Conservation (phyloP, 2,113 vertebrate species). For the Platysteira castanea region DNA sequence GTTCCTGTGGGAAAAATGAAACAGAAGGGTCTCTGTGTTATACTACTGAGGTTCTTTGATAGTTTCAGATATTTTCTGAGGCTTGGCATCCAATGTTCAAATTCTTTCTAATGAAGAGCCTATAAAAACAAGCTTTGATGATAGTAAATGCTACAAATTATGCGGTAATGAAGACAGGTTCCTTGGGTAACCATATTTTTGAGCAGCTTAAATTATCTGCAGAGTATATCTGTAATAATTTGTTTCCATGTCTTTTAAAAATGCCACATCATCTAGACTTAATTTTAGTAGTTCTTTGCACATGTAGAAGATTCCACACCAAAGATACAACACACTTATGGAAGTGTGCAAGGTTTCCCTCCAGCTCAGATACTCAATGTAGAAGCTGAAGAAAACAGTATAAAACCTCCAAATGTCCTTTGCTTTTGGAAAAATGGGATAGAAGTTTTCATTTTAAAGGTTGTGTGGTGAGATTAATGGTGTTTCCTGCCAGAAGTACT, state of each 20-base stretch:
- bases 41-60: background rate
- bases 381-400: background rate
- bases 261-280: background rate
- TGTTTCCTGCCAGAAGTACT: background rate
- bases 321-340: background rate
- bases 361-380: background rate
- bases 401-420: background rate
- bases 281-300: background rate
- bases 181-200: background rate
- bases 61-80: conserved; percentile 17
- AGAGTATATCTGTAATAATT: background rate
- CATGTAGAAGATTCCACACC: background rate
- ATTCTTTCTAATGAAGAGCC: conserved; percentile 1
- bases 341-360: background rate
- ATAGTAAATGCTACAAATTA: background rate
- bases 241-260: background rate
- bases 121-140: conserved; percentile 12
- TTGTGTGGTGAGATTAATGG: background rate
- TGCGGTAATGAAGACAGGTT: background rate
- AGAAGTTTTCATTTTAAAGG: background rate
- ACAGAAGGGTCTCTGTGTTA: background rate
- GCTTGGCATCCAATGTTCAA: background rate
- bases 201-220: background rate
- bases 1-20: conserved; percentile 20
- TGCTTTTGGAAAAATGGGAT: background rate